A percentile compares a stretch with the other conserved stretches of the same genome.
These are phyloP conservation scores for Gortyna flavago DNA, from an alignment of 2,888 invertebrate species.

Conservation along the genomic window DNA sequence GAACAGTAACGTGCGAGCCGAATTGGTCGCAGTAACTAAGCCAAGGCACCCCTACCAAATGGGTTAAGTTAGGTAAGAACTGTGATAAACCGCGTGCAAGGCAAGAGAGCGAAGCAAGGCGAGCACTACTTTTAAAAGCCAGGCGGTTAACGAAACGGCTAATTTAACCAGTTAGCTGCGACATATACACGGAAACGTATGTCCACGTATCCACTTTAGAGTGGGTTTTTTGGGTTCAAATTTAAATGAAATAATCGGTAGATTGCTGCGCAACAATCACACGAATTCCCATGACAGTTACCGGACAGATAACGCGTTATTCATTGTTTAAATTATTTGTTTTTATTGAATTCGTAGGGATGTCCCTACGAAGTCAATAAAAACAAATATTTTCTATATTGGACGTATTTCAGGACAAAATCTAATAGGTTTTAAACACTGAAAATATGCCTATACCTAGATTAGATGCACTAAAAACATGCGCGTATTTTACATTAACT, in stretches of 20 bases:
- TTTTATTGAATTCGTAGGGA: slow-evolving; percentile 10
- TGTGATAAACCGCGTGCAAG: too few relatives aligned
- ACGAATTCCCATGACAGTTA: slow-evolving; percentile 7
- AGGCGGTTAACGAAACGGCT: too few relatives aligned
- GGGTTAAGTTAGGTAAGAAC: too few relatives aligned
- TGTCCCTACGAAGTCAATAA: too few relatives aligned
- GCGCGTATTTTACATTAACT: background rate
- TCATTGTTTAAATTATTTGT: slow-evolving; percentile 16
- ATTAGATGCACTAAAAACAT: slow-evolving; percentile 12
- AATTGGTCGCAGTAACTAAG: too few relatives aligned
- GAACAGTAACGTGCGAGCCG: too few relatives aligned
- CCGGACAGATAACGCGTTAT: slow-evolving; percentile 6
- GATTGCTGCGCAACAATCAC: background rate
- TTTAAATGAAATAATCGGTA: background rate
- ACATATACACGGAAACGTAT: background rate
- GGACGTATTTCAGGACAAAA: slow-evolving; percentile 44
- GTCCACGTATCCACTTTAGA: background rate
- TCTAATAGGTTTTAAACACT: slow-evolving; percentile 17
- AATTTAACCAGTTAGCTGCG: too few relatives aligned
- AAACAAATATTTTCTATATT: slow-evolving; percentile 22
- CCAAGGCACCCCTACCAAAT: too few relatives aligned
- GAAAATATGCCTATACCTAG: slow-evolving; percentile 18
- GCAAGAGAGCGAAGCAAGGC: too few relatives aligned
- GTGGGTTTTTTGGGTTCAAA: background rate
- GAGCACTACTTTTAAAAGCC: too few relatives aligned